Conservation (phyloP, 1,140 invertebrate genomes). For the Zaprionus kolodkinae region DNA sequence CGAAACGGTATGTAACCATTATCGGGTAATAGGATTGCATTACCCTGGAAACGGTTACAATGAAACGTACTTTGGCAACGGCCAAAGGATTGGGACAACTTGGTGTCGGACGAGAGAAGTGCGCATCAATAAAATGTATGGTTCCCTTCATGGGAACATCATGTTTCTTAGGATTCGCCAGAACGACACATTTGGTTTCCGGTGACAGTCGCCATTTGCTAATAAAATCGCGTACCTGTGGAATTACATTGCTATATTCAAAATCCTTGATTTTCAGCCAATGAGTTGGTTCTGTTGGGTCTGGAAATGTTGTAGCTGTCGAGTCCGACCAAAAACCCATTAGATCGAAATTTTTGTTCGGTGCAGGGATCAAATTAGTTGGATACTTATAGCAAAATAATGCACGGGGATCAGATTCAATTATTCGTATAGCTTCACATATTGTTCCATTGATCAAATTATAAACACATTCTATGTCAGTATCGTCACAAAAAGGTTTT, state of each 20-base stretch:
- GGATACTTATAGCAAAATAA: slow-evolving; percentile 64
- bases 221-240: slow-evolving; percentile 60
- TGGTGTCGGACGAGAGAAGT: slow-evolving; percentile 69
- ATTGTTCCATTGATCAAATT: slow-evolving; percentile 51
- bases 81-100: slow-evolving; percentile 71
- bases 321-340: not conserved
- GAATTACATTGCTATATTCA: slow-evolving; percentile 54
- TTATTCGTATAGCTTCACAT: slow-evolving; percentile 54
- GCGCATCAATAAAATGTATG: slow-evolving; percentile 68
- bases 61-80: slow-evolving; percentile 72
- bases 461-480: slow-evolving; percentile 54
- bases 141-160: slow-evolving; percentile 58
- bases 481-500: slow-evolving; percentile 57
- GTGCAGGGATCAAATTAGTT: not conserved
- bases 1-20: slow-evolving; percentile 76
- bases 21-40: slow-evolving; percentile 57
- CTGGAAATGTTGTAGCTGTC: slow-evolving; percentile 20
- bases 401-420: slow-evolving; percentile 59
- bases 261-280: slow-evolving; percentile 52
- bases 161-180: slow-evolving; percentile 45
- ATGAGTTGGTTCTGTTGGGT: slow-evolving; percentile 17
- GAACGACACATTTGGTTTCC: slow-evolving; percentile 66
- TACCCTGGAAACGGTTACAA: slow-evolving; percentile 58
- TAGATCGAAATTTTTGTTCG: not conserved
- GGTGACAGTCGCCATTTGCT: slow-evolving; percentile 59